Evolutionary conservation across 2,113 vertebrate species (phyloP).

Genomic region (Pithys albifrons): DNA sequence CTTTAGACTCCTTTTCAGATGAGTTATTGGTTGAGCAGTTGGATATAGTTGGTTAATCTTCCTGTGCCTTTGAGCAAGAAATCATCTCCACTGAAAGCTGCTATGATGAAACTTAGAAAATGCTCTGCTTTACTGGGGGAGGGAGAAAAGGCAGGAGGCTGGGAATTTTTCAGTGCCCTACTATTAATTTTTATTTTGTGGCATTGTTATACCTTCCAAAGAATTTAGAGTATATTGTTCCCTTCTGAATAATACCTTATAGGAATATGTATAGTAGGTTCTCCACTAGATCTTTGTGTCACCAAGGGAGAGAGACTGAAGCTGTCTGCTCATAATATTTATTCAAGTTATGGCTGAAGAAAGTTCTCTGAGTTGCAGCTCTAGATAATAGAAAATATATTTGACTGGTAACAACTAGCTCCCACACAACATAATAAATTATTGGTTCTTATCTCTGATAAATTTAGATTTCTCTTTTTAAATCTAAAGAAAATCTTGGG

Average conservation of each 20-base stretch:
- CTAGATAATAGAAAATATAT: not conserved
- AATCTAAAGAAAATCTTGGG: not conserved
- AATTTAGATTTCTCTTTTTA: not conserved
- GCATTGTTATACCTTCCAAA: slow-evolving; percentile 30
- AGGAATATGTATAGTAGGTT: not conserved
- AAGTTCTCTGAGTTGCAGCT: not conserved
- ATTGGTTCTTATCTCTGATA: not conserved
- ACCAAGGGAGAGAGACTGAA: not conserved
- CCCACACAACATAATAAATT: not conserved
- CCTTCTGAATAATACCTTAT: slow-evolving; percentile 16
- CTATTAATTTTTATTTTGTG: slow-evolving; percentile 58
- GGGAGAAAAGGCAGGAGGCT: not conserved
- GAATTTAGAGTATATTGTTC: slow-evolving; percentile 44
- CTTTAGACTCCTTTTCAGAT: slow-evolving; percentile 62
- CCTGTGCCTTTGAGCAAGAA: slow-evolving; percentile 71
- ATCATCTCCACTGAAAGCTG: slow-evolving; percentile 64
- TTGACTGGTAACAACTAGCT: not conserved
- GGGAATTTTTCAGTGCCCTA: slow-evolving; percentile 9
- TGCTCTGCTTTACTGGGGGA: slow-evolving; percentile 30
- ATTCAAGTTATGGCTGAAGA: not conserved
- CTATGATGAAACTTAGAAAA: slow-evolving; percentile 62
- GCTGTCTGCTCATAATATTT: not conserved
- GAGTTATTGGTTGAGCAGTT: slow-evolving; percentile 63
- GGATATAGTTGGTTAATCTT: slow-evolving; percentile 72
- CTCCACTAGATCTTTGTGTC: not conserved